Evolutionary conservation across 2,888 invertebrate species (phyloP).

Genomic region (Drosophila kuntzei): DNA sequence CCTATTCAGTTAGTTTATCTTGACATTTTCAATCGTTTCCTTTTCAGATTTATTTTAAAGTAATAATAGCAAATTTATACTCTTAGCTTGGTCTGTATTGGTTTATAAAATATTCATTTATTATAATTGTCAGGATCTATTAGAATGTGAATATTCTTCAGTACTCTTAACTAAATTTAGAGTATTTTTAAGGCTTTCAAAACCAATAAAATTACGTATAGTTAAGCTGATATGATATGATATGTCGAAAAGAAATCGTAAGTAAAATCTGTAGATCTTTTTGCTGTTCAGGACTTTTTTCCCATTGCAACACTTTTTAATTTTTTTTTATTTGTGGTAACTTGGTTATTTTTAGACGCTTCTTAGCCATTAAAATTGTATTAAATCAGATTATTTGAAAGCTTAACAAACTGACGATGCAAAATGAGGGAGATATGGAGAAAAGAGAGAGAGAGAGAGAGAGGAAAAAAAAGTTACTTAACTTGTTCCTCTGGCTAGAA

Average conservation of each 20-base stretch:
- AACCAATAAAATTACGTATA: too few relatives aligned
- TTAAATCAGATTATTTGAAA: slow-evolving; percentile 44
- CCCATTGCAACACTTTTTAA: slow-evolving; percentile 16
- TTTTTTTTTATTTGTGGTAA: slow-evolving; percentile 14
- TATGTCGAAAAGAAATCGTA: too few relatives aligned
- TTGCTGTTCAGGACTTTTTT: neutral
- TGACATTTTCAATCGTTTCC: neutral
- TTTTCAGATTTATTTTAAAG: neutral
- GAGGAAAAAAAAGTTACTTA: slow-evolving; percentile 26
- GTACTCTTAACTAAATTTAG: too few relatives aligned
- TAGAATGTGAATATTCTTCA: too few relatives aligned
- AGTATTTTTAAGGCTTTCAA: too few relatives aligned
- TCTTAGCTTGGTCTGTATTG: neutral
- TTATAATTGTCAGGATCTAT: too few relatives aligned
- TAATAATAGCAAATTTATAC: neutral
- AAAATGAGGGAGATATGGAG: neutral
- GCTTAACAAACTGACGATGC: slow-evolving; percentile 36
- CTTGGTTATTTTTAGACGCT: slow-evolving; percentile 30
- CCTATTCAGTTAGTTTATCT: too few relatives aligned
- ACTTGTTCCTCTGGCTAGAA: slow-evolving; percentile 14
- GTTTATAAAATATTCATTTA: too few relatives aligned
- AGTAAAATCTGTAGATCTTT: neutral
- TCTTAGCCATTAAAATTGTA: slow-evolving; percentile 37
- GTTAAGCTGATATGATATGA: too few relatives aligned
- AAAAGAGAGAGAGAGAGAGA: neutral